Evolutionary conservation across 2,797 vertebrate genomes (phyloP), one percentile per base, ranked within the genome.

Genomic region (Pyrocephalus nanus): DNA sequence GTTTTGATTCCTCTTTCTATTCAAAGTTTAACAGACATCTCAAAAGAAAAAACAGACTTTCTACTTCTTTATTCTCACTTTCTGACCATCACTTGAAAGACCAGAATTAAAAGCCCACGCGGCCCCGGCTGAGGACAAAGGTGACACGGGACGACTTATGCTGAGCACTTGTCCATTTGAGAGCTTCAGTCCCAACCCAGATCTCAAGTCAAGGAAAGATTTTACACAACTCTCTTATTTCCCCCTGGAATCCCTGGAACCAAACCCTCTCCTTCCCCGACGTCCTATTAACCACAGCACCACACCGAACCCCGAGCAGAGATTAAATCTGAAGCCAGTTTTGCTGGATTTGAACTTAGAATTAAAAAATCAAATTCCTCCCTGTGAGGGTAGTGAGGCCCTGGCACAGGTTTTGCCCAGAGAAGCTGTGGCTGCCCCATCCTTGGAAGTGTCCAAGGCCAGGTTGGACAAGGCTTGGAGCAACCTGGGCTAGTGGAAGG

Each of bases 141-240:
- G 40, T 34, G 47, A 61, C 45, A 36, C 12, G n/a, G 34, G 42
- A 27, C 0, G 2, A 62, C 38, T 51, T n/a, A 12, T 0, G 2
- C 66, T 40, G 32, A 86, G 85, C 51, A 22, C 20, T 64, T 66
- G 42, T 47, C 51, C 40, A 15, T 2, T 8, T 14, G 27, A 61
- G 57, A 67, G 42, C 65, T 55, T 78, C 51, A 61, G 12, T 32
- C 36, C 22, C 47, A 38, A 48, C 2, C 30, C 67, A 48, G 54
- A 86, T 48, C 2, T 42, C 15, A 22, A 62, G 19, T 23, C 36
- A 38, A 62, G 74, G 45, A 45, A 32, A 80, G 51, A n/a, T 34
- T 42, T 71, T 1, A 54, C 11, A 47, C 5, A 84, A 43, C 51
- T 29, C 67, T 8, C 13, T 23, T 17, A 12, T 47, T 43, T 78